Percentiles rank a stretch among this genome's conserved stretches.
Evolutionary conservation across 2,113 vertebrate species (phyloP).

Genomic region (Hydrolagus affinis): DNA sequence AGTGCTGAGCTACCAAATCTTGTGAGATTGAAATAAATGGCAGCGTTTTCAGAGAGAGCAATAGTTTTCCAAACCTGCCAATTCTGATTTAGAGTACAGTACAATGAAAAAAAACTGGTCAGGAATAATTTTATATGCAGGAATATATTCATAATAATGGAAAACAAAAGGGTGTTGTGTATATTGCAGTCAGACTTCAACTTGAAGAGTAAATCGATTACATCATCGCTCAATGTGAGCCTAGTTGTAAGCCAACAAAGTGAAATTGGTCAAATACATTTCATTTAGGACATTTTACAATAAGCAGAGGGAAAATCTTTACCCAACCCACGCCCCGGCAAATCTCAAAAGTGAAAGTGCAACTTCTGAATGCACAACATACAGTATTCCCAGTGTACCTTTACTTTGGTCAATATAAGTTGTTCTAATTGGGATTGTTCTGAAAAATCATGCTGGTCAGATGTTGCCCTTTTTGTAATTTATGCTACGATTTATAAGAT

Average conservation of each 20-base stretch:
- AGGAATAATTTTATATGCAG: not conserved
- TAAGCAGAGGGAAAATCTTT: not conserved
- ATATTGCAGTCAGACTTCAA: not conserved
- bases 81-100: too few relatives aligned
- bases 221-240: not conserved
- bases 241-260: not conserved
- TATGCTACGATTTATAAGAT: not conserved
- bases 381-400: not conserved
- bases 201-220: not conserved
- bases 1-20: too few relatives aligned
- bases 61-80: too few relatives aligned
- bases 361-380: not conserved
- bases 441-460: too few relatives aligned
- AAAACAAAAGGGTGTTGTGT: not conserved
- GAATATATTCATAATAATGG: not conserved
- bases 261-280: not conserved
- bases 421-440: not conserved
- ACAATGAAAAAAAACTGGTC: too few relatives aligned
- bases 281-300: not conserved
- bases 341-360: not conserved
- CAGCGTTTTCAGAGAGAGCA: too few relatives aligned
- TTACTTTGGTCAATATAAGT: not conserved
- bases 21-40: too few relatives aligned
- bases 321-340: not conserved
- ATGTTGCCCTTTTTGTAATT: not conserved